Conservation (phyloP, 2,113 vertebrate genomes). For the Eupsittula cactorum region DNA sequence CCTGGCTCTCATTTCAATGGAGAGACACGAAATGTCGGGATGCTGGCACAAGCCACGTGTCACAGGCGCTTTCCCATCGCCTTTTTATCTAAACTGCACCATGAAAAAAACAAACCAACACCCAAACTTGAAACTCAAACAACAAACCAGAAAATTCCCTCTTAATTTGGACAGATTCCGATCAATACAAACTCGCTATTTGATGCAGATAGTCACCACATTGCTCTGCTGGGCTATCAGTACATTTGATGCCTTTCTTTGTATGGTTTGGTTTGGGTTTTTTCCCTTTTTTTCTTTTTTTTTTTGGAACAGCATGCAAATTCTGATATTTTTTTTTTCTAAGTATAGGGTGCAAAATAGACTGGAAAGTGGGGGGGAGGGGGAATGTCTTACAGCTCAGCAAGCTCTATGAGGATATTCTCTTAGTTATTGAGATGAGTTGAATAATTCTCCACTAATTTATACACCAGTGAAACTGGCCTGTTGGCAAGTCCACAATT, state of each 20-base stretch:
- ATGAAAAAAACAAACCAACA: neutral
- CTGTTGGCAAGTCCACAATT: constrained; percentile 82
- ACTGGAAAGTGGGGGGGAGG: constrained; percentile 23
- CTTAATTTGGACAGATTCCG: constrained; percentile 30
- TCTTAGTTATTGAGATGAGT: constrained; percentile 75
- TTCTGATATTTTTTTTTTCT: constrained; percentile 55
- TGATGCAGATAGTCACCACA: constrained; percentile 5
- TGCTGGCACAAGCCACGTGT: neutral
- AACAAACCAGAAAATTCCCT: constrained; percentile 43
- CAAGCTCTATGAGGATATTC: constrained; percentile 71
- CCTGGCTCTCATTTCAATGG: rapidly evolving
- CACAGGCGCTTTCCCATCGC: neutral
- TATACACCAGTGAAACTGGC: constrained; percentile 76
- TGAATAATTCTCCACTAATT: constrained; percentile 81
- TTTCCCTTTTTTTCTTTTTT: neutral
- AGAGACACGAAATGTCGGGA: neutral
- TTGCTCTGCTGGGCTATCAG: neutral
- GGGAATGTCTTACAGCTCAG: constrained; percentile 57
- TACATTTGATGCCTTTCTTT: constrained; percentile 20
- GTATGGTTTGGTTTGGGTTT: neutral
- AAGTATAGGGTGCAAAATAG: constrained; percentile 62
- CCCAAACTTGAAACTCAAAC: constrained; percentile 23
- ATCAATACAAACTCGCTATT: constrained; percentile 21
- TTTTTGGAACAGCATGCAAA: constrained; percentile 28
- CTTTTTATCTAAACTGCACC: constrained; percentile 21